Conservation (phyloP, 2,888 invertebrate species). For the Myathropa florea region DNA sequence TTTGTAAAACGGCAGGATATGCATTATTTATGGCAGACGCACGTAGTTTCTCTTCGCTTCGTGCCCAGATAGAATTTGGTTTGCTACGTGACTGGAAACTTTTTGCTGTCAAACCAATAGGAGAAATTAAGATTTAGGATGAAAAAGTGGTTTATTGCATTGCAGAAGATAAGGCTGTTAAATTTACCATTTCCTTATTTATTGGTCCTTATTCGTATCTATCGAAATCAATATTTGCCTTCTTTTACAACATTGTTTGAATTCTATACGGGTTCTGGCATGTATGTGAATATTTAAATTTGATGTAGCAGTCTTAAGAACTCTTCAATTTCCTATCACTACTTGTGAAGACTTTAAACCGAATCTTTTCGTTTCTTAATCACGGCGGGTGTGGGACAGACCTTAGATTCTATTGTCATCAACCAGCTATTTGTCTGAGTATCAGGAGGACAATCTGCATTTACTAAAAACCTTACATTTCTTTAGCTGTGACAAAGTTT, state of each 20-base stretch:
- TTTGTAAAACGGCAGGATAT: constrained; percentile 6
- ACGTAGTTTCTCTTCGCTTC: background rate
- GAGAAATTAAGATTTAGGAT: background rate
- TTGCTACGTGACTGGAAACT: constrained; percentile 15
- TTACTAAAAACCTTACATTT: too few relatives aligned
- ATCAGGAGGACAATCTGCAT: too few relatives aligned
- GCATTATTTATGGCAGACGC: constrained; percentile 24
- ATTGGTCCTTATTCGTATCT: background rate
- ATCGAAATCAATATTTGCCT: background rate
- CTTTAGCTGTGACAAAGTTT: too few relatives aligned
- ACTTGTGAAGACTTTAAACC: too few relatives aligned
- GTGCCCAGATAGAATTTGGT: background rate
- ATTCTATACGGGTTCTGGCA: background rate
- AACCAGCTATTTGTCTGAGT: too few relatives aligned
- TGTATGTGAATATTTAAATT: background rate
- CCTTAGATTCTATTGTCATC: too few relatives aligned
- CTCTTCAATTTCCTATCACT: too few relatives aligned
- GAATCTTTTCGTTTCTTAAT: too few relatives aligned
- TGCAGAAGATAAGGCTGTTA: background rate
- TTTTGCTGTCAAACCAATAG: background rate
- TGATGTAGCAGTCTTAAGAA: too few relatives aligned
- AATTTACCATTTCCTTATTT: background rate
- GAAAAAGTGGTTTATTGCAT: background rate
- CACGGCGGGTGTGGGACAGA: too few relatives aligned
- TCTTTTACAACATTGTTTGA: background rate